Conservation (phyloP, 1,140 invertebrate genomes). For the Ridgeia piscesae region DNA sequence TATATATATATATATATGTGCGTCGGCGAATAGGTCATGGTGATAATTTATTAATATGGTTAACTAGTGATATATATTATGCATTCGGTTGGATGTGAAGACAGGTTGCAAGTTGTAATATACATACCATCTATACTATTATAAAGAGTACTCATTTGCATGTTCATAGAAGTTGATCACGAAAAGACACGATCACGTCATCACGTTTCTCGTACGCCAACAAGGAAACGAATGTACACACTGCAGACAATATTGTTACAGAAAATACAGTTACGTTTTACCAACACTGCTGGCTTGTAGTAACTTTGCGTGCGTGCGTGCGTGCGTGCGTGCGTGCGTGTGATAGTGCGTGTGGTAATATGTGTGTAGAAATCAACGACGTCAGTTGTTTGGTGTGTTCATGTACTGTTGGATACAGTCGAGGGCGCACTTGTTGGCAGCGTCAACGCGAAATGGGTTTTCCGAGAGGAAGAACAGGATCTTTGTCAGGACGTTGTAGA, state of each 20-base stretch:
- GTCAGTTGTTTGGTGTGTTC: no score
- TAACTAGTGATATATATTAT: not conserved
- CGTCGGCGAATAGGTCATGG: not conserved
- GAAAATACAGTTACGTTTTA: not conserved
- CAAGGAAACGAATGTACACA: not conserved
- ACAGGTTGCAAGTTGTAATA: not conserved
- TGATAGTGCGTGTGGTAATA: no score
- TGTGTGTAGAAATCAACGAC: no score
- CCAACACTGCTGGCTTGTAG: not conserved
- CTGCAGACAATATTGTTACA: not conserved
- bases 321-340: no score
- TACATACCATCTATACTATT: not conserved
- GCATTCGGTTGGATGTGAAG: not conserved
- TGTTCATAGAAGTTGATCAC: not conserved
- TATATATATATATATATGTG: not conserved
- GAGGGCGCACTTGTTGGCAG: not conserved
- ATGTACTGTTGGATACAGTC: not conserved
- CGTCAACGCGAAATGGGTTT: not conserved
- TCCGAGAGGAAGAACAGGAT: not conserved
- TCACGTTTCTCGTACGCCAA: not conserved
- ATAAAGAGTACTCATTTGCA: not conserved
- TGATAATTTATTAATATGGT: not conserved
- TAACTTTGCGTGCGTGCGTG: no score
- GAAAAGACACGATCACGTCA: not conserved
- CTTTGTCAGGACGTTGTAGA: no score